phyloP scores from a whole-genome alignment of 2,113 vertebrate species.

The Kryptolebias marmoratus region DNA sequence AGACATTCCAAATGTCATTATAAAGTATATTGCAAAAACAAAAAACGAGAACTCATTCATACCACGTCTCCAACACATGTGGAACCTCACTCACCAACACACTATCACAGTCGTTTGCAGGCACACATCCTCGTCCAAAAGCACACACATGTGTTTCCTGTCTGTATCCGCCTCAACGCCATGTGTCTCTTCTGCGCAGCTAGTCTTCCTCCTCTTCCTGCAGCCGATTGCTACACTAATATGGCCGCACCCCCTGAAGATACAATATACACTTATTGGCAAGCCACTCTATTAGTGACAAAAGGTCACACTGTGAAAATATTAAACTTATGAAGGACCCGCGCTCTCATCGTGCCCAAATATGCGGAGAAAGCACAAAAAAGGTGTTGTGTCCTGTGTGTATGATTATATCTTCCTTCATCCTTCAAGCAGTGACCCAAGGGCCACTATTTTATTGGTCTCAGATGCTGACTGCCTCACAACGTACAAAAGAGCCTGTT shows the following conservation, averaged over 20 bases:
- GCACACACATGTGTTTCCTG: conserved; percentile 64
- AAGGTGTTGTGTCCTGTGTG: conserved; percentile 84
- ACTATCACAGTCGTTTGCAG: conserved; percentile 34
- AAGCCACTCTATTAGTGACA: conserved; percentile 86
- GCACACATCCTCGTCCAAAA: conserved; percentile 45
- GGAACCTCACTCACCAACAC: conserved; percentile 38
- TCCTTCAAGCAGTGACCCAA: conserved; percentile 82
- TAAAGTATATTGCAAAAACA: conserved; percentile 58
- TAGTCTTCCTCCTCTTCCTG: conserved; percentile 60
- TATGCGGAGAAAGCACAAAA: conserved; percentile 84
- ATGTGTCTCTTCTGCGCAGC: conserved; percentile 66
- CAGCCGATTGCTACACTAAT: conserved; percentile 68
- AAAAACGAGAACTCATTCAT: conserved; percentile 35
- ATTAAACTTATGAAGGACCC: conserved; percentile 84
- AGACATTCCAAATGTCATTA: conserved; percentile 77
- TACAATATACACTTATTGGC: conserved; percentile 85
- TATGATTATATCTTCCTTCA: conserved; percentile 87
- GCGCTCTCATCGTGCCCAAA: conserved; percentile 74
- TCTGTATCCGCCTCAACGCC: conserved; percentile 64
- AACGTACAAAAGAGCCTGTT: conserved; percentile 86
- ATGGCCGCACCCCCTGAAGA: conserved; percentile 82
- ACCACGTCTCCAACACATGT: conserved; percentile 52
- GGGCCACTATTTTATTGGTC: conserved; percentile 85
- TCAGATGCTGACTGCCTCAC: conserved; percentile 84
- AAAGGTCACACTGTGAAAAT: conserved; percentile 86